Conservation (phyloP, 2,888 invertebrate species). For the Leptopilina drosophilae region DNA sequence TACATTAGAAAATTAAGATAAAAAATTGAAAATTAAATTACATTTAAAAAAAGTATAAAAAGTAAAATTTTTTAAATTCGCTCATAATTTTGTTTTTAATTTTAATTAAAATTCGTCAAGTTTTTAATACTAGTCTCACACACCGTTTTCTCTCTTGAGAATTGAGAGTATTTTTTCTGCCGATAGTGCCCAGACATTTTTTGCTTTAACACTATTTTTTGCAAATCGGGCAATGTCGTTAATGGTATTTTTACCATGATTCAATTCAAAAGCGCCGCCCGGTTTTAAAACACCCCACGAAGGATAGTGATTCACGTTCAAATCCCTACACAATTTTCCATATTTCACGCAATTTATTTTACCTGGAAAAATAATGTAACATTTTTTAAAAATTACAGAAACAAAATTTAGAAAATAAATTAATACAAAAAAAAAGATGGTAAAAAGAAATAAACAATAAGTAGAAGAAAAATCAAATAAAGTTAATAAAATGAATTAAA, state of each 20-base stretch:
- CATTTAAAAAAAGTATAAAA: too few relatives aligned
- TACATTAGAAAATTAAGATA: too few relatives aligned
- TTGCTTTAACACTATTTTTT: conserved; percentile 80
- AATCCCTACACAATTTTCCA: conserved; percentile 79
- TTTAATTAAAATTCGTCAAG: too few relatives aligned
- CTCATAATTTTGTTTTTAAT: too few relatives aligned
- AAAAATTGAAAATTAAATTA: too few relatives aligned
- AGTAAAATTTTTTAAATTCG: too few relatives aligned
- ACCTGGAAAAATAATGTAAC: conserved; percentile 74
- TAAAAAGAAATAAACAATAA: too few relatives aligned
- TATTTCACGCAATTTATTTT: conserved; percentile 82
- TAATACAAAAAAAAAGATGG: too few relatives aligned
- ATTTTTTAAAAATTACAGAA: not conserved
- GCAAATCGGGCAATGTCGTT: conserved; percentile 82
- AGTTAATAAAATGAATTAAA: too few relatives aligned
- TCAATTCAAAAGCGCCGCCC: conserved; percentile 86
- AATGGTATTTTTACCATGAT: conserved; percentile 82
- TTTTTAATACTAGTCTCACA: not conserved
- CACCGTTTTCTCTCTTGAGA: conserved; percentile 70
- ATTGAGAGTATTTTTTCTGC: conserved; percentile 81
- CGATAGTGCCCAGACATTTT: conserved; percentile 81
- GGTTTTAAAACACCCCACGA: conserved; percentile 86
- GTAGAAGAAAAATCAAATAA: too few relatives aligned
- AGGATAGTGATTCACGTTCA: conserved; percentile 82
- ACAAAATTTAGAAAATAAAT: too few relatives aligned